phyloP scores from a whole-genome alignment of 2,888 invertebrate genomes.

The Ophonus ardosiacus region DNA sequence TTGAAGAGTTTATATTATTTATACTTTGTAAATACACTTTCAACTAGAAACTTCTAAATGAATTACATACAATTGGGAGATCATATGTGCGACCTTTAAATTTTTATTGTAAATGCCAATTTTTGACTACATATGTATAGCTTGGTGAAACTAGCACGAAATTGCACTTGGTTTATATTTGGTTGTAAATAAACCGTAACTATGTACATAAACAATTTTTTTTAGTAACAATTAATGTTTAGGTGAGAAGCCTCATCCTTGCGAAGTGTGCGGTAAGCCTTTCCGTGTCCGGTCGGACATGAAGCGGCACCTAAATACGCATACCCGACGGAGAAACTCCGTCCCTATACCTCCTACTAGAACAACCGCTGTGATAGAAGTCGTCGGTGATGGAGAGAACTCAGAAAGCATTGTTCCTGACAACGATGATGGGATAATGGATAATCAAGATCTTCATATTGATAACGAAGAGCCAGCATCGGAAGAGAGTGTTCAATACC shows the following conservation, averaged over 20 bases:
- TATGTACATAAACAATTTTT: no score
- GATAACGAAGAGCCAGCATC: slow-evolving; percentile 71
- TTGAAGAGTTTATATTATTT: no score
- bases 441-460: slow-evolving; percentile 70
- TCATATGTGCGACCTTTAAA: no score
- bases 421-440: slow-evolving; percentile 70
- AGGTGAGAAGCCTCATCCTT: slow-evolving; percentile 88
- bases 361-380: slow-evolving; percentile 67
- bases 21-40: no score
- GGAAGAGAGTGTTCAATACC: slow-evolving; percentile 70
- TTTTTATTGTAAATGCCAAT: no score
- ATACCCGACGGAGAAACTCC: slow-evolving; percentile 75
- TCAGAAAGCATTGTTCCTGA: slow-evolving; percentile 69
- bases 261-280: slow-evolving; percentile 86
- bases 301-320: slow-evolving; percentile 87
- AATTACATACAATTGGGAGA: no score
- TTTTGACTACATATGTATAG: no score
- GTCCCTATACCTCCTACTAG: slow-evolving; percentile 62
- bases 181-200: no score
- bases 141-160: no score
- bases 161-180: no score
- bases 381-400: slow-evolving; percentile 66
- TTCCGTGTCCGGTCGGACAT: slow-evolving; percentile 91
- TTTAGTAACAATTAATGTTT: slow-evolving; percentile 65
- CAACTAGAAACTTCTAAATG: no score